These are phyloP conservation scores for Mystacornis crossleyi DNA, from an alignment of 2,113 vertebrate genomes.

Conservation along the genomic window DNA sequence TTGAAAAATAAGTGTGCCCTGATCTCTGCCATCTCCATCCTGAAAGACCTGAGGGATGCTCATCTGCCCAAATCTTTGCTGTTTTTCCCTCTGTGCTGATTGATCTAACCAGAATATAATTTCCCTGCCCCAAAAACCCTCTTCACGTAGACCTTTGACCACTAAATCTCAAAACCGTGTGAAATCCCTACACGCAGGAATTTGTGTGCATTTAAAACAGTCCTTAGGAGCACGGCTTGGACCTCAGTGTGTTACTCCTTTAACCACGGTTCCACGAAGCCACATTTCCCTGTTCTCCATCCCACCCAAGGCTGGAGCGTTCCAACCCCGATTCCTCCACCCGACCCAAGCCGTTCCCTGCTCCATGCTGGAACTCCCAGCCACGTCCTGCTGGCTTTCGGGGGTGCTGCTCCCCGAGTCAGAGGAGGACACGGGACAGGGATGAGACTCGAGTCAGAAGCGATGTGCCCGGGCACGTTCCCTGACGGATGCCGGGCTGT, in stretches of 20 bases:
- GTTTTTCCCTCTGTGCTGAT: rapidly evolving
- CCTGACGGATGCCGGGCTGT: background rate
- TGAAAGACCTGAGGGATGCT: background rate
- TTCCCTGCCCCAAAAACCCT: rapidly evolving
- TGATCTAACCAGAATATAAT: background rate
- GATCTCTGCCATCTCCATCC: background rate
- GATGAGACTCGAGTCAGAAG: background rate
- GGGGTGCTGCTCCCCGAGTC: background rate
- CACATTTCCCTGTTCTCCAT: rapidly evolving
- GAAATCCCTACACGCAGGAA: rapidly evolving
- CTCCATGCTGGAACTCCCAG: background rate
- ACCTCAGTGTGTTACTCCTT: background rate
- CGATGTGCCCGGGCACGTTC: background rate
- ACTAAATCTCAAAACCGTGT: background rate
- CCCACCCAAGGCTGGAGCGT: background rate
- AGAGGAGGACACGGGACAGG: background rate
- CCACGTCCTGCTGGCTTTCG: background rate
- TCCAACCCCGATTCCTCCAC: background rate
- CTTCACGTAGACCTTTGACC: rapidly evolving
- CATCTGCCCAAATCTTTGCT: background rate
- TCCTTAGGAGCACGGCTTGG: rapidly evolving
- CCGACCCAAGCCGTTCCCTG: background rate
- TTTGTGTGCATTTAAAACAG: background rate
- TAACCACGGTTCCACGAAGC: rapidly evolving
- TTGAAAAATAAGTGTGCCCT: background rate